Percentiles rank a stretch among this genome's conserved stretches.
These are phyloP conservation scores for Hypercompe scribonia DNA, from an alignment of 2,888 invertebrate species.

Conservation along the genomic window DNA sequence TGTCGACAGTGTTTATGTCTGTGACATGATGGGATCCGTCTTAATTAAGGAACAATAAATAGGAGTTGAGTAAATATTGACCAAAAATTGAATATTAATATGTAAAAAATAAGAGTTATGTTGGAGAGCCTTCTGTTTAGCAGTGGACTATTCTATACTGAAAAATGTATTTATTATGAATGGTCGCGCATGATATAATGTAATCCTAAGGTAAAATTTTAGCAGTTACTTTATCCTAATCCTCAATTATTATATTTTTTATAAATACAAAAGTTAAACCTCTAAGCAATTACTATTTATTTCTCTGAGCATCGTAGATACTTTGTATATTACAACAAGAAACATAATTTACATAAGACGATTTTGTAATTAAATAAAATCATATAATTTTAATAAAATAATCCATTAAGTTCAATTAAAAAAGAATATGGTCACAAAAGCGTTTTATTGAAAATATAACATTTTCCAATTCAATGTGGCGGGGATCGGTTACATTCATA, in stretches of 20 bases:
- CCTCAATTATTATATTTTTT: background rate
- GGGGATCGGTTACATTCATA: constrained; percentile 13
- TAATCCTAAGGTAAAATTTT: background rate
- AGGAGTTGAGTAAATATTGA: background rate
- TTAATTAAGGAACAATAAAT: background rate
- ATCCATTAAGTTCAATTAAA: constrained; percentile 32
- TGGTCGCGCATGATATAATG: background rate
- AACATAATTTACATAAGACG: constrained; percentile 31
- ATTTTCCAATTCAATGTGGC: constrained; percentile 9
- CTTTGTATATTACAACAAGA: constrained; percentile 16
- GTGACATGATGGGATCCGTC: background rate
- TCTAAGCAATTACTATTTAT: background rate
- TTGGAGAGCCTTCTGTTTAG: too few relatives aligned
- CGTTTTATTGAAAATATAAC: constrained; percentile 22
- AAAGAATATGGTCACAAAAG: constrained; percentile 11
- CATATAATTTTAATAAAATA: constrained; percentile 30
- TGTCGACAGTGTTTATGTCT: too few relatives aligned
- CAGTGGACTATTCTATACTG: too few relatives aligned
- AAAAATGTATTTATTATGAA: background rate
- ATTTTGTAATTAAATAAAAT: constrained; percentile 34
- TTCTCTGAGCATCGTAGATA: background rate
- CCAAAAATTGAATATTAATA: too few relatives aligned
- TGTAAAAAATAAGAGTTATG: too few relatives aligned
- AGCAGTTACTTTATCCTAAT: background rate
- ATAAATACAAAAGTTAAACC: background rate